Base-by-base conservation (phyloP, 2,113 vertebrate genomes). In the Centropus unirufus region DNA sequence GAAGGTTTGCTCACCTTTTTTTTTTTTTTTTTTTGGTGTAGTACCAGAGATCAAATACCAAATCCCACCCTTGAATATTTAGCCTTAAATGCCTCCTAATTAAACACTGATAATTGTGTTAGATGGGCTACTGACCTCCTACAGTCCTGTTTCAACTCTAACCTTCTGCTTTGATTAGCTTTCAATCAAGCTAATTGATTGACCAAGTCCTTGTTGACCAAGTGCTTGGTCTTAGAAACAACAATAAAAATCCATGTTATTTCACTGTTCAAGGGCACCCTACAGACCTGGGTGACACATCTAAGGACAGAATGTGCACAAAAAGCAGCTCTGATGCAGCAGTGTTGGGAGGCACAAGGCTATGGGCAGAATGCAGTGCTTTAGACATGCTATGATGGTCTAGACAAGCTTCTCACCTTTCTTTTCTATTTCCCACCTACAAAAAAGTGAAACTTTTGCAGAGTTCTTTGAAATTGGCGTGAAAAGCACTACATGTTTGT, bases 1-100 rank as follows among this genome's bases (percentile, higher is more conserved):
- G 74, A 79, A 89, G 81, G 29, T 90, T 80, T 92, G 95, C 82
- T 91, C 87, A 83, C 87, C 72, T 90, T 93, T 89, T 63, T 80
- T 36, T 36, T 36, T 36, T n/a, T n/a, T n/a, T n/a, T n/a, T n/a
- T n/a, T n/a, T n/a, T n/a, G n/a, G 44, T 47, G 63, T 62, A 87
- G 44, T 34, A 73, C 26, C 72, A 51, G 30, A 62, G 68, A 81
- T 29, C 73, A 89, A 86, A 88, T 88, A 63, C 52, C 40, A 62
- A 55, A 15, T 5, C 36, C 52, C 47, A 12, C 27, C 19, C 73
- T 88, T 70, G 61, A 83, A 88, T 78, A 90, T 81, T 55, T 93
- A 95, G 87, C 82, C 76, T 92, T 59, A 96, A 90, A 83, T 9
- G 34, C 42, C 67, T 93, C 44, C 29, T 87, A 85, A 90, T 94